These are phyloP conservation scores for Asteroscopus sphinx DNA, from an alignment of 2,888 invertebrate species.

Conservation along the genomic window DNA sequence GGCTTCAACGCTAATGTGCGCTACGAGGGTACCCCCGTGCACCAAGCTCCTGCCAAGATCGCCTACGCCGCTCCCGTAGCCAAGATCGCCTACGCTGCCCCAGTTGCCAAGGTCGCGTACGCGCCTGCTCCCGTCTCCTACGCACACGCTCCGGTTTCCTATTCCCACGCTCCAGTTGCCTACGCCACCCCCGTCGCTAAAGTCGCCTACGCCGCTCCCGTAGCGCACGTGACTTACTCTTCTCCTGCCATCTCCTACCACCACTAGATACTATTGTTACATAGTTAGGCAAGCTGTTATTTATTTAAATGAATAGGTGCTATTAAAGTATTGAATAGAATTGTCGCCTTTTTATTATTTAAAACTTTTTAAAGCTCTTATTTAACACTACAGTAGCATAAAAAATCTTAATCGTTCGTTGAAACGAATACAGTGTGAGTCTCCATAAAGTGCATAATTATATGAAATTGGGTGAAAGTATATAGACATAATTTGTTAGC, in stretches of 20 bases:
- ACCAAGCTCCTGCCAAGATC: slow-evolving; percentile 64
- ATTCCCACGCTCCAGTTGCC: slow-evolving; percentile 68
- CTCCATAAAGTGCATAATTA: too few species aligned
- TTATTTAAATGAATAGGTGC: slow-evolving; percentile 36
- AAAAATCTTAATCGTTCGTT: too few species aligned
- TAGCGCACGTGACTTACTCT: slow-evolving; percentile 75
- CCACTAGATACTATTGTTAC: slow-evolving; percentile 66
- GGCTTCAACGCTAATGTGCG: slow-evolving; percentile 86
- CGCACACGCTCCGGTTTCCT: slow-evolving; percentile 62
- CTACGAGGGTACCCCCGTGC: slow-evolving; percentile 79
- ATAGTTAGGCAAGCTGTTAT: slow-evolving; percentile 37
- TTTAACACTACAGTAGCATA: too few species aligned
- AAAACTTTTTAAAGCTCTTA: too few species aligned
- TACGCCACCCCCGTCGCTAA: slow-evolving; percentile 62
- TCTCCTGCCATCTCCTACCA: slow-evolving; percentile 82
- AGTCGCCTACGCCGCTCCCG: slow-evolving; percentile 67
- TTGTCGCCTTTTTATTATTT: slow-evolving; percentile 3
- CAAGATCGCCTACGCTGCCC: slow-evolving; percentile 67
- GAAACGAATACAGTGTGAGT: too few species aligned
- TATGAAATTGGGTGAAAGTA: too few species aligned
- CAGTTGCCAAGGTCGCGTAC: slow-evolving; percentile 61
- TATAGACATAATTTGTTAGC: too few species aligned
- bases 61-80: slow-evolving; percentile 65
- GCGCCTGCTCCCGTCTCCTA: slow-evolving; percentile 59
- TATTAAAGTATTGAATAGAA: slow-evolving; percentile 55